Conservation (phyloP, 2,888 invertebrate genomes). For the Andricus quercusramuli region DNA sequence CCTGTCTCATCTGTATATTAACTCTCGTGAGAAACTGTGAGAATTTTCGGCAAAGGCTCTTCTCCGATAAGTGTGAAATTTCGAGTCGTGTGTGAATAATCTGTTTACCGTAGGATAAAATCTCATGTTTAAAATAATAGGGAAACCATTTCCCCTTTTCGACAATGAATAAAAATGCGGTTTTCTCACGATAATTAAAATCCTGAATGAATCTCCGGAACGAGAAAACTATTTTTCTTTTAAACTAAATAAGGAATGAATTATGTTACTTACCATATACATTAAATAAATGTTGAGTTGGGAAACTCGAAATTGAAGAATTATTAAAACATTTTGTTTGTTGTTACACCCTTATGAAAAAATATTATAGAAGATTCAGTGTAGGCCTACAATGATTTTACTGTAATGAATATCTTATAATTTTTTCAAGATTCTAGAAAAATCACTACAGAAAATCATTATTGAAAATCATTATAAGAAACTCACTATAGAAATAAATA, state of each 20-base stretch:
- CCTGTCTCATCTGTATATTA: background rate
- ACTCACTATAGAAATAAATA: no score
- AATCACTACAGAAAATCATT: no score
- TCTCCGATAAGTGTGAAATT: constrained; percentile 5
- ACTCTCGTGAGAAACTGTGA: background rate
- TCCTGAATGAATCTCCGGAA: background rate
- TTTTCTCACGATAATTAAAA: constrained; percentile 22
- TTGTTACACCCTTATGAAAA: no score
- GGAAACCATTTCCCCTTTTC: background rate
- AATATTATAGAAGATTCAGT: no score
- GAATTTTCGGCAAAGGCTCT: background rate
- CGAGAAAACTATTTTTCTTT: background rate
- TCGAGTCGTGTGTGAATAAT: background rate
- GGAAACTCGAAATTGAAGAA: no score
- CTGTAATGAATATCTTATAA: no score
- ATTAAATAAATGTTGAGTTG: no score
- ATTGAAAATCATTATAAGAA: no score
- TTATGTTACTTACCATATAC: no score
- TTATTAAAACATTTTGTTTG: no score
- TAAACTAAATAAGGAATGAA: background rate
- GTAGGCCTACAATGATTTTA: no score
- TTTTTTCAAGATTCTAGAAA: no score
- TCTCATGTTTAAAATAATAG: constrained; percentile 15
- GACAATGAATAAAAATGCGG: background rate
- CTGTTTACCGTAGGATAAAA: background rate